phyloP scores from a whole-genome alignment of 2,888 invertebrate species.

The Anoplius nigerrimus region DNA sequence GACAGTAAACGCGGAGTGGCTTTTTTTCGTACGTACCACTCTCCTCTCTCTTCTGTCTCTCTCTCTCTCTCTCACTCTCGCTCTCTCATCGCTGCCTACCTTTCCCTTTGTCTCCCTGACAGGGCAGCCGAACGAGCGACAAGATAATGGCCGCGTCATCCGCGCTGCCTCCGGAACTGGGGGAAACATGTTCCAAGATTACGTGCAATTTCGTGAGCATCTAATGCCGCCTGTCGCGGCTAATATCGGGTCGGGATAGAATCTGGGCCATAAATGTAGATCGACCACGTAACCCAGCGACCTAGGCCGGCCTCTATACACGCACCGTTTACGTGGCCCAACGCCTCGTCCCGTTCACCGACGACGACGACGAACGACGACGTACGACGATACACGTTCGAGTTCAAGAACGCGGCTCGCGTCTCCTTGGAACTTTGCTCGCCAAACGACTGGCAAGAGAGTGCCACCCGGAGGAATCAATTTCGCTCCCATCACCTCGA shows the following conservation, averaged over 20 bases:
- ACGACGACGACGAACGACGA: no score
- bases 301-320: slow-evolving; percentile 14
- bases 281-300: slow-evolving; percentile 30
- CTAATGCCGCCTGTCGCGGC: slow-evolving; percentile 20
- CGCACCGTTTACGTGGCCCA: slow-evolving; percentile 39
- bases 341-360: slow-evolving; percentile 17
- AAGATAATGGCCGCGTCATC: no score
- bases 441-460: slow-evolving; percentile 7
- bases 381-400: no score
- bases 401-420: slow-evolving; percentile 28
- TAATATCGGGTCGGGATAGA: slow-evolving; percentile 31
- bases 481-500: slow-evolving; percentile 2
- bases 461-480: slow-evolving; percentile 18
- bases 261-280: slow-evolving; percentile 28
- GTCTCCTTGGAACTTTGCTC: slow-evolving; percentile 28
- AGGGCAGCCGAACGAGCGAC: no score
- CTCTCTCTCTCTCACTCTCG: neutral
- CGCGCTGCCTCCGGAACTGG: no score
- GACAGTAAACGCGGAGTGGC: slow-evolving; percentile 32
- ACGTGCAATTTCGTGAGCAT: slow-evolving; percentile 26
- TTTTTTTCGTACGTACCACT: slow-evolving; percentile 17
- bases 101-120: neutral
- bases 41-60: slow-evolving; percentile 5
- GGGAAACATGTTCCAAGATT: neutral
- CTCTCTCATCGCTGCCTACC: no score